Conservation (phyloP, 2,888 invertebrate genomes). For the Pollenia griseotomentosa region DNA sequence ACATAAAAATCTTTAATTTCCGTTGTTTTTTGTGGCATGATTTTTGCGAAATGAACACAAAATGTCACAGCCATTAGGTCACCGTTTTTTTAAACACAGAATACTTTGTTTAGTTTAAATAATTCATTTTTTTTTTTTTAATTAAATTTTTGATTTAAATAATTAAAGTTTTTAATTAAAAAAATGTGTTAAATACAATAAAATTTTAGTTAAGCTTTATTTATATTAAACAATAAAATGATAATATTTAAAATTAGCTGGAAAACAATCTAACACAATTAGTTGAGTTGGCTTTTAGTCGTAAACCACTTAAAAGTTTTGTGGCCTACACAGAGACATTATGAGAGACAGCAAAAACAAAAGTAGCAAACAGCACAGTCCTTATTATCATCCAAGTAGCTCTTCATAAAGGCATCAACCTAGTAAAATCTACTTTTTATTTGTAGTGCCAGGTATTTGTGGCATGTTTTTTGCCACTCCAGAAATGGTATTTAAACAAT, state of each 20-base stretch:
- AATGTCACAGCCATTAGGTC: conserved; percentile 66
- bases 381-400: conserved; percentile 50
- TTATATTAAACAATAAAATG: neutral
- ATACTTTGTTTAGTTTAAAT: neutral
- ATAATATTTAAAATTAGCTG: conserved; percentile 17
- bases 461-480: conserved; percentile 16
- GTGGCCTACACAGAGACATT: conserved; percentile 60
- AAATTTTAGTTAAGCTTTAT: conserved; percentile 4
- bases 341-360: conserved; percentile 12
- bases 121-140: neutral
- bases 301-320: conserved; percentile 72
- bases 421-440: conserved; percentile 46
- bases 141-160: neutral
- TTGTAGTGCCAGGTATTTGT: conserved; percentile 6
- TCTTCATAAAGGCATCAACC: conserved; percentile 65
- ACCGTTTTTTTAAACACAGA: neutral
- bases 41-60: conserved; percentile 22
- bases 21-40: conserved; percentile 39
- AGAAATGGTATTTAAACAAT: conserved; percentile 55
- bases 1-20: conserved; percentile 71
- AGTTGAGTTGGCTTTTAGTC: conserved; percentile 49
- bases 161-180: conserved; percentile 5
- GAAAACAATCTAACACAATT: conserved; percentile 47
- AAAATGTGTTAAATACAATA: neutral
- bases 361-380: conserved; percentile 48